Percentiles rank a stretch among this genome's conserved stretches.
Evolutionary conservation across 2,888 invertebrate species (phyloP).

Genomic region (Rhingia rostrata): DNA sequence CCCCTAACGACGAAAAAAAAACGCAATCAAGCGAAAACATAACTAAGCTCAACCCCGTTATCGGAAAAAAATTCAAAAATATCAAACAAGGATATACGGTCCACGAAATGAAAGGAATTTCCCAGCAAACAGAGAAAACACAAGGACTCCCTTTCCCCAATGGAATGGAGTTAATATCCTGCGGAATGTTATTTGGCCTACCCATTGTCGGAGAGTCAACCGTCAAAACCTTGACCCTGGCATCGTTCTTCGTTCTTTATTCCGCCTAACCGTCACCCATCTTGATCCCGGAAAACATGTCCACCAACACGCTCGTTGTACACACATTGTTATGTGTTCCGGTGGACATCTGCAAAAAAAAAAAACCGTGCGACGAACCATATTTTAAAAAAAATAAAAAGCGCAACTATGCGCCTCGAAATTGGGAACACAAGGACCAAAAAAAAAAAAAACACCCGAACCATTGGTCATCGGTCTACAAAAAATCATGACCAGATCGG

Average conservation of each 20-base stretch:
- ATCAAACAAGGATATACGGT: slow-evolving; percentile 36
- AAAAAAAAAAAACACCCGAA: slow-evolving; percentile 41
- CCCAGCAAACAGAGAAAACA: slow-evolving; percentile 23
- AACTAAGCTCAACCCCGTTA: slow-evolving; percentile 57
- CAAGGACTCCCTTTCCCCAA: slow-evolving; percentile 58
- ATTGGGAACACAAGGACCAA: background rate
- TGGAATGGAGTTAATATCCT: slow-evolving; percentile 75
- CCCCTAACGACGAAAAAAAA: slow-evolving; percentile 8
- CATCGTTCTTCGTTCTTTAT: slow-evolving; percentile 13
- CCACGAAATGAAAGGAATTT: slow-evolving; percentile 53
- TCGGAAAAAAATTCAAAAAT: slow-evolving; percentile 34
- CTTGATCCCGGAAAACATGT: slow-evolving; percentile 68
- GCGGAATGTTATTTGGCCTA: slow-evolving; percentile 73
- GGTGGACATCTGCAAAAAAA: slow-evolving; percentile 38
- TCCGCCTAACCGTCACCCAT: slow-evolving; percentile 24
- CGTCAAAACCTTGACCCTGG: slow-evolving; percentile 72
- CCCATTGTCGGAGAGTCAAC: slow-evolving; percentile 71
- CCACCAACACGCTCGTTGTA: slow-evolving; percentile 51
- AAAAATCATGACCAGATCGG: slow-evolving; percentile 72
- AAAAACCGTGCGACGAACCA: slow-evolving; percentile 13
- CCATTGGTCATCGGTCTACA: slow-evolving; percentile 46
- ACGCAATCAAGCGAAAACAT: slow-evolving; percentile 69
- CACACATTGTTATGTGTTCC: slow-evolving; percentile 70
- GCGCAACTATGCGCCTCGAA: background rate
- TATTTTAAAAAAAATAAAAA: slow-evolving; percentile 24